phyloP scores from a whole-genome alignment of 2,797 vertebrate genomes.

The Champsocephalus esox region DNA sequence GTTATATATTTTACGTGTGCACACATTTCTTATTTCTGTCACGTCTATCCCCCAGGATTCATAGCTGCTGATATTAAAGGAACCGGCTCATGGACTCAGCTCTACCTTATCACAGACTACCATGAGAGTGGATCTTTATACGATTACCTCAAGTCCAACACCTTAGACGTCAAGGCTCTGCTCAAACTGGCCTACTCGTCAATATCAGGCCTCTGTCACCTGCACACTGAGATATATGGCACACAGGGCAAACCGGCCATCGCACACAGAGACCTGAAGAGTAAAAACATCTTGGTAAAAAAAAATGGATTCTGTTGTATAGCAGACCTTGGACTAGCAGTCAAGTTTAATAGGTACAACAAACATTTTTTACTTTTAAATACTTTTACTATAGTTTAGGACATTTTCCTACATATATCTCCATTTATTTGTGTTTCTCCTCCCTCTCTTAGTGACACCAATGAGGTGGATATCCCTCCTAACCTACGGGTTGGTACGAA shows the following conservation, averaged over 20 bases:
- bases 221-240: slow-evolving; percentile 98
- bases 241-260: slow-evolving; percentile 98
- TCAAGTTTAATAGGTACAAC: slow-evolving; percentile 94
- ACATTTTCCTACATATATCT: not conserved
- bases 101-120: slow-evolving; percentile 97
- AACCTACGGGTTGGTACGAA: slow-evolving; percentile 98
- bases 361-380: not conserved
- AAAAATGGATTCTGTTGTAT: slow-evolving; percentile 96
- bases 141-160: slow-evolving; percentile 96
- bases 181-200: slow-evolving; percentile 93
- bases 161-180: slow-evolving; percentile 91
- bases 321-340: slow-evolving; percentile 95
- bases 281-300: slow-evolving; percentile 97
- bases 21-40: slow-evolving; percentile 1
- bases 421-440: not conserved
- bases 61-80: slow-evolving; percentile 98
- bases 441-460: slow-evolving; percentile 88
- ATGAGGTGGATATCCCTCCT: slow-evolving; percentile 95
- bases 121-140: slow-evolving; percentile 97
- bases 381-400: not conserved
- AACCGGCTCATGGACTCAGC: slow-evolving; percentile 97
- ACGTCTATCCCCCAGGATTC: slow-evolving; percentile 85
- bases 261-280: slow-evolving; percentile 96
- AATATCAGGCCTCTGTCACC: slow-evolving; percentile 94
- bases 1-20: not conserved